Percentiles rank a stretch among this genome's conserved stretches.
Evolutionary conservation across 2,888 invertebrate species (phyloP).

Genomic region (Mimachlamys varia): DNA sequence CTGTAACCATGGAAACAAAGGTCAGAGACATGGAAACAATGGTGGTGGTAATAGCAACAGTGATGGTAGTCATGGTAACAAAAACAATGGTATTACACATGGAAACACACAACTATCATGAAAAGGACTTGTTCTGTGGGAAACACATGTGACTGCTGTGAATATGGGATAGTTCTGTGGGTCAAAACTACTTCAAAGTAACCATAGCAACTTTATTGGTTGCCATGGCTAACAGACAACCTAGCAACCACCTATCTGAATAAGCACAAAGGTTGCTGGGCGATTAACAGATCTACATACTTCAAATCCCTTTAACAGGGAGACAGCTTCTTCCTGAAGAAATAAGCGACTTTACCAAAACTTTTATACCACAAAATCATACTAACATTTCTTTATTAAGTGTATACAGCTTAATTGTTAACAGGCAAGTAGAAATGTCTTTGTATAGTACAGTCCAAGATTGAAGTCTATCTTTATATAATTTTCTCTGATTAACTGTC

Average conservation of each 20-base stretch:
- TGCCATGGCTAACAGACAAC: background rate
- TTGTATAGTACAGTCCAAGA: too few relatives aligned
- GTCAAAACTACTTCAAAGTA: background rate
- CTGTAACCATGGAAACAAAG: background rate
- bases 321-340: background rate
- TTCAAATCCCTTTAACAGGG: background rate
- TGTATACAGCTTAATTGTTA: too few relatives aligned
- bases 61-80: background rate
- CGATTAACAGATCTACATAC: background rate
- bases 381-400: too few relatives aligned
- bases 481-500: too few relatives aligned
- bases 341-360: background rate
- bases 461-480: too few relatives aligned
- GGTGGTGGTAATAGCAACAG: background rate
- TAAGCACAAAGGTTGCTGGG: conserved; percentile 17
- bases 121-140: too few relatives aligned
- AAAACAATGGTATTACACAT: background rate
- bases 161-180: background rate
- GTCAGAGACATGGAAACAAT: background rate
- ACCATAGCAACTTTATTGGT: background rate
- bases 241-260: background rate
- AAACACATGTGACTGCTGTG: background rate
- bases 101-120: too few relatives aligned
- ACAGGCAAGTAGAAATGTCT: too few relatives aligned
- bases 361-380: too few relatives aligned